A percentile compares a stretch with the other conserved stretches of the same genome.
Evolutionary conservation across 1,140 invertebrate species (phyloP).

Genomic region (Thrips palmi): DNA sequence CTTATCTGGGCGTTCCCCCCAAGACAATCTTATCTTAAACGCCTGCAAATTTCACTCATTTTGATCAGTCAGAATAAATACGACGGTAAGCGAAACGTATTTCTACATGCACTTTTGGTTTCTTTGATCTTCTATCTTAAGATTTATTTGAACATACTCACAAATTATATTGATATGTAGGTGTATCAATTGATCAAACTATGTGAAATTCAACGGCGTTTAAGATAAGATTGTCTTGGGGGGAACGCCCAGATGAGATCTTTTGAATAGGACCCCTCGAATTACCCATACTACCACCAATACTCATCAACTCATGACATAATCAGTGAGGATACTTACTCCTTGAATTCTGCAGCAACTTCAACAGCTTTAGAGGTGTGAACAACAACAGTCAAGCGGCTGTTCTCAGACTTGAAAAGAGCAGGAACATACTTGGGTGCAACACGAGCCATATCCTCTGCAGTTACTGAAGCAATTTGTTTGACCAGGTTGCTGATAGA

Average conservation of each 20-base stretch:
- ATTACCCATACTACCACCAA: slow-evolving; percentile 15
- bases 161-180: too few relatives aligned
- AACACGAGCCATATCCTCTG: slow-evolving; percentile 40
- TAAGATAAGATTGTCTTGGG: too few relatives aligned
- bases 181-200: neutral
- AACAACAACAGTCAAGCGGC: slow-evolving; percentile 49
- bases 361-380: slow-evolving; percentile 54
- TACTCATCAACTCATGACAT: slow-evolving; percentile 23
- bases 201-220: too few relatives aligned
- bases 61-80: too few relatives aligned
- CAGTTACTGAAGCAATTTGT: slow-evolving; percentile 43
- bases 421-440: slow-evolving; percentile 46
- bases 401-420: slow-evolving; percentile 36
- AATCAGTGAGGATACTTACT: slow-evolving; percentile 34
- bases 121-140: too few relatives aligned
- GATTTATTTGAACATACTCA: slow-evolving; percentile 5
- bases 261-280: too few relatives aligned
- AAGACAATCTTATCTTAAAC: too few relatives aligned
- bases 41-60: too few relatives aligned
- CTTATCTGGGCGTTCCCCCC: too few relatives aligned
- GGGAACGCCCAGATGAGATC: too few relatives aligned
- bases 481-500: slow-evolving; percentile 36
- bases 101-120: too few relatives aligned
- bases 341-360: slow-evolving; percentile 39
- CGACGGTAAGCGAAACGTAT: too few relatives aligned